These are phyloP conservation scores for Sisor rabdophorus DNA, from an alignment of 2,113 vertebrate species.

Conservation along the genomic window DNA sequence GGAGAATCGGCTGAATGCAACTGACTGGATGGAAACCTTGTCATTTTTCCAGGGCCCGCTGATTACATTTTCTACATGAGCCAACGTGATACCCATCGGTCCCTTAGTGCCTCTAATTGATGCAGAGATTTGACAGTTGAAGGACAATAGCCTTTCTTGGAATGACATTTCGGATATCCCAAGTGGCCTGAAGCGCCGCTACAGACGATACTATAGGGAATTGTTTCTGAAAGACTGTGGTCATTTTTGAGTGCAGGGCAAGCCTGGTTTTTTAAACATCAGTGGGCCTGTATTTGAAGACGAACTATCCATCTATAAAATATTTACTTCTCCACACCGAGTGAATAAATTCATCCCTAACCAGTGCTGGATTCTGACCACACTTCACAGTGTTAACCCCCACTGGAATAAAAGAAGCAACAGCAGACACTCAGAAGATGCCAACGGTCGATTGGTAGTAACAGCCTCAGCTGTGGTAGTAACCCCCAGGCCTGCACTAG, in stretches of 20 bases:
- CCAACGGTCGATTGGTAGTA: neutral
- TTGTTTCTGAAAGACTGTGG: neutral
- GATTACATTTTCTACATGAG: slow-evolving; percentile 50
- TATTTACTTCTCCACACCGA: neutral
- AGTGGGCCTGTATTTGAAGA: neutral
- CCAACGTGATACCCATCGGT: slow-evolving; percentile 46
- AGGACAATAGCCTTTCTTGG: slow-evolving; percentile 46
- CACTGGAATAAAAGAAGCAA: neutral
- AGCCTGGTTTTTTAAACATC: slow-evolving; percentile 5
- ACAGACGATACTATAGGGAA: slow-evolving; percentile 12
- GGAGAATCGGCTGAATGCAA: slow-evolving; percentile 26
- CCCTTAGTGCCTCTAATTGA: slow-evolving; percentile 44
- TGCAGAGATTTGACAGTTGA: slow-evolving; percentile 46
- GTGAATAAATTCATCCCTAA: neutral
- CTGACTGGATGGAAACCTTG: slow-evolving; percentile 30
- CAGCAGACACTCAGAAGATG: neutral
- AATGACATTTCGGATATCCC: slow-evolving; percentile 18
- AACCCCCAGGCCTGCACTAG: neutral
- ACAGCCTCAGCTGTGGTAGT: neutral
- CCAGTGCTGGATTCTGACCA: neutral
- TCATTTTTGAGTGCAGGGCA: neutral
- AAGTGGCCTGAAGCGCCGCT: neutral
- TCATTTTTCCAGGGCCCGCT: slow-evolving; percentile 46
- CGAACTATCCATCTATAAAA: slow-evolving; percentile 11
- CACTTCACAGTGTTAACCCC: neutral